Conservation (phyloP, 35 echinoderm and acorn worm genomes). For the Strongylocentrotus purpuratus region DNA sequence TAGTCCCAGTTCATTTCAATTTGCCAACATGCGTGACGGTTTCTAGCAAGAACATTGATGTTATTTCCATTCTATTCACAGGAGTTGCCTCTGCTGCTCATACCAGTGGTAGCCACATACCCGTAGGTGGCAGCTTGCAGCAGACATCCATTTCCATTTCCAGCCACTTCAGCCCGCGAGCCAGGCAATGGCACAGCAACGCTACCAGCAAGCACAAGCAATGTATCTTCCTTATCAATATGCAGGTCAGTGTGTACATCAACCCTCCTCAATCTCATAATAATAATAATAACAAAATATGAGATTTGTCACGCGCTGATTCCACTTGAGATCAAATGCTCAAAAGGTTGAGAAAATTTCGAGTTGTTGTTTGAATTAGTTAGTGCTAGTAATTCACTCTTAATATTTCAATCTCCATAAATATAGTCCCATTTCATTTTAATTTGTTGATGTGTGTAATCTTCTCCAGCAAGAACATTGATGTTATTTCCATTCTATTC, state of each 20-base stretch:
- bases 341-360: too few species aligned
- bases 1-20: too few species aligned
- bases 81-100: not conserved
- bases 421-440: not conserved
- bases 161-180: not conserved
- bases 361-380: too few species aligned
- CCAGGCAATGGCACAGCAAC: not conserved
- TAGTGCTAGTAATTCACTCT: not conserved
- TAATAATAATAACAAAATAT: too few species aligned
- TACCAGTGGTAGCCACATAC: not conserved
- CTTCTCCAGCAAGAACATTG: not conserved
- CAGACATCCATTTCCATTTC: conserved; percentile 29
- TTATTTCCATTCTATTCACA: not conserved
- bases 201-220: conserved; percentile 28
- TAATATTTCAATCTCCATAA: not conserved
- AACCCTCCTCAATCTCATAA: not conserved
- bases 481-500: not conserved
- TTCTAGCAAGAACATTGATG: not conserved
- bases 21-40: too few species aligned
- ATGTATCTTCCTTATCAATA: conserved; percentile 73
- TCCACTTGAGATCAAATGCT: too few species aligned
- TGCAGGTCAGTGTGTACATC: conserved; percentile 66
- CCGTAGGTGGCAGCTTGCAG: not conserved
- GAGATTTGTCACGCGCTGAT: too few species aligned
- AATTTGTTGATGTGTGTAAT: too few species aligned